Conservation (phyloP, 2,797 vertebrate genomes). For the Danio jaintianensis region DNA sequence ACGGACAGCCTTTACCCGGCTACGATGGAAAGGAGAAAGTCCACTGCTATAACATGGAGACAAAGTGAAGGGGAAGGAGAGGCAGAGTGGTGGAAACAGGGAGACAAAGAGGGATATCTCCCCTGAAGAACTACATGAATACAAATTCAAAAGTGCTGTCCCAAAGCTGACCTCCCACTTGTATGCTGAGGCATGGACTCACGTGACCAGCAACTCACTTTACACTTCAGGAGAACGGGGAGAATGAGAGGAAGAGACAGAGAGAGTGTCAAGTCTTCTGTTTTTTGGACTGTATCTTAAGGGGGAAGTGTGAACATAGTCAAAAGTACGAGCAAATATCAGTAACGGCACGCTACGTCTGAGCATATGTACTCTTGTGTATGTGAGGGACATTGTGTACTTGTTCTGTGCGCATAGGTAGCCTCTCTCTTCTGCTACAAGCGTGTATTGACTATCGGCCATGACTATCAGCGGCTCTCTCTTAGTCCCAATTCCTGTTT, state of each 20-base stretch:
- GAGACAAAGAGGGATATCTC: constrained; percentile 48
- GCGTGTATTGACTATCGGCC: constrained; percentile 44
- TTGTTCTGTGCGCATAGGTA: constrained; percentile 60
- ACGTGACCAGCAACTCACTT: constrained; percentile 50
- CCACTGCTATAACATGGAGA: constrained; percentile 86
- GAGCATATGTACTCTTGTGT: constrained; percentile 59
- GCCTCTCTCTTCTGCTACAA: constrained; percentile 42
- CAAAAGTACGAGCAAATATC: constrained; percentile 51
- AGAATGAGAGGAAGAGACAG: constrained; percentile 45
- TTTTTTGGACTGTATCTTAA: constrained; percentile 48
- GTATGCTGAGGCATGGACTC: constrained; percentile 53
- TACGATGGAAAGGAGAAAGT: constrained; percentile 81
- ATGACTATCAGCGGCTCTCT: constrained; percentile 52
- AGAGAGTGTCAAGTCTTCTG: constrained; percentile 45
- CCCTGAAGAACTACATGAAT: constrained; percentile 50
- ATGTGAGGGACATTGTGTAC: constrained; percentile 52
- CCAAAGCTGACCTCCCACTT: constrained; percentile 55
- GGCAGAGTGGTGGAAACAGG: constrained; percentile 50
- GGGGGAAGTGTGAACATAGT: constrained; percentile 35
- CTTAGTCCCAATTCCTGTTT: constrained; percentile 42
- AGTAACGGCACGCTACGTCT: constrained; percentile 40
- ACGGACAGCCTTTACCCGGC: constrained; percentile 88
- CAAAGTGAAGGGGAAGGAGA: constrained; percentile 70
- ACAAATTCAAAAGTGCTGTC: constrained; percentile 52
- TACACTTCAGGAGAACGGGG: constrained; percentile 56